Evolutionary conservation across 2,888 invertebrate genomes (phyloP), one percentile per base, ranked within the genome.

Genomic region (Phortica okadai): DNA sequence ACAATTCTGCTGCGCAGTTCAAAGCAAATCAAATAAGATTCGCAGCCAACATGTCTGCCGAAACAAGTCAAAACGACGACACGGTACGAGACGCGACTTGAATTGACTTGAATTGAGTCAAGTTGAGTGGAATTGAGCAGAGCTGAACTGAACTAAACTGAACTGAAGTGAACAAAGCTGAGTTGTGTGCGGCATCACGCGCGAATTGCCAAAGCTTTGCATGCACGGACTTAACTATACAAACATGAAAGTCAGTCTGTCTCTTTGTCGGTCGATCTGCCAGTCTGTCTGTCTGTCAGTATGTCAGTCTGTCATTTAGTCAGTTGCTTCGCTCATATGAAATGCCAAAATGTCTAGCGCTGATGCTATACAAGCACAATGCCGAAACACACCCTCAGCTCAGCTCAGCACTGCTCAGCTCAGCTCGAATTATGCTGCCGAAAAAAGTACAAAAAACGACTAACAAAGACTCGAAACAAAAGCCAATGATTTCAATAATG

Each of bases 261-360:
- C 79, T 6, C 14, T 73, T 56, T 45, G 72, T 75, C 62, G 70
- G 0, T 7, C 7, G 59, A 80, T 78, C 67, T 11, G 10, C 21
- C 76, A 64, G 54, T 66, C 25, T 21, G 59, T 42, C 62, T 45
- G 77, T 62, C n/a, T 54, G 44, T 41, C 42, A 64, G 64, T 41
- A 16, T 45, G 50, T 6, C 42, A 14, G 50, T 45, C 41, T 7
- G 44, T n/a, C 42, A n/a, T n/a, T 70, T 50, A 33, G 66, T 66
- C 66, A 21, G 41, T 54, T 14, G 54, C 10, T n/a, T 6, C 10
- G 7, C 14, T 41, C 67, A 44, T 33, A 82, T 81, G 86, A 86
- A 86, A 86, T 86, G 86, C 86, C 86, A 88, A 86, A 86, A 86
- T 88, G 86, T 86, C 86, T 86, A 86, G 87, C 86, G 80, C 84